Base-by-base conservation (phyloP, 2,797 vertebrate species). In the Alca torda region DNA sequence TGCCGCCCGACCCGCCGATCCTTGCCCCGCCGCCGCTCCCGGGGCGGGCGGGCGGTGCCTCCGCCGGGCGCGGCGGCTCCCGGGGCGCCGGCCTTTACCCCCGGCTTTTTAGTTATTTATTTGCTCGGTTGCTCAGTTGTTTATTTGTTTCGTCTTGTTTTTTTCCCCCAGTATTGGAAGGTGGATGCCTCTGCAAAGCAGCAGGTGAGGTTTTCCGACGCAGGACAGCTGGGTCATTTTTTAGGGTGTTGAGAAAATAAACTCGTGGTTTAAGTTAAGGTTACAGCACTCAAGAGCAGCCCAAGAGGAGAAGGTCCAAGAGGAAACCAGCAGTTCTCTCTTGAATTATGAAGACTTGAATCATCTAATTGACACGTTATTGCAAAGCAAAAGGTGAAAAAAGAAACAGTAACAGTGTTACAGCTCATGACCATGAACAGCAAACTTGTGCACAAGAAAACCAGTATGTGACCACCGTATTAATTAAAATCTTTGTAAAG, bases 91-190 rank as follows among this genome's bases (percentile, higher is more conserved):
- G 59, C 92, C 85, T 94, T 89, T 46, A 74, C 35, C 70, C 81
- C 48, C 1, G 20, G 8, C 6, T 6, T 4, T 14, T 7, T 10
- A 8, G 35, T 4, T 20, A 31, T 19, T 19, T n/a, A 0, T 39
- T 15, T 1, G 35, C 70, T 21, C 0, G 17, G 25, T 3, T 15
- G 48, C 16, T 54, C 19, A 10, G 30, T 31, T 31, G 53, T 54
- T 31, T 30, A 30, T 31, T 28, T 61, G 59, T 39, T 59, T 57
- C 13, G 28, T 20, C 37, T 37, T 39, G 39, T 16, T 25, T 35
- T 9, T 13, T 15, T 37, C 1, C 19, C 54, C 13, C 67, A 0
- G 0, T 1, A 4, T 2, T 0, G 45, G 5, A 20, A 48, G 30
- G 20, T 6, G 41, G 25, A 2, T 11, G 51, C 43, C n/a, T 15